These are phyloP conservation scores for Melanotaenia duboulayi DNA, from an alignment of 2,113 vertebrate species.

Conservation along the genomic window DNA sequence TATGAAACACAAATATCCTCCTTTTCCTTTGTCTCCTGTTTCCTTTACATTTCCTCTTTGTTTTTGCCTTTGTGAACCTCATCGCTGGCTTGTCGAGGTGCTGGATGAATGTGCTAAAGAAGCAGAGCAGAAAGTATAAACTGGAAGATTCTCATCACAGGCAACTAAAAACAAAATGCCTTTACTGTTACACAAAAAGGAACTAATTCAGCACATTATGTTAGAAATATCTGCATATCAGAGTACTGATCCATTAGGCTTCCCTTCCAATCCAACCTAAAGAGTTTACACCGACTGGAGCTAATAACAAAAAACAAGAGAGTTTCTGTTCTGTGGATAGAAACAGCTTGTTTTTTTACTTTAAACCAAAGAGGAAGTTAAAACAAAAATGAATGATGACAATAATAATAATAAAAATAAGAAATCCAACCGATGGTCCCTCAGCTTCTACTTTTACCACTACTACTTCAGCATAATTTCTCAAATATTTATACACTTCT, in stretches of 20 bases:
- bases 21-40: constrained; percentile 13
- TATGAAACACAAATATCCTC: neutral
- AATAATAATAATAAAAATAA: too few relatives aligned
- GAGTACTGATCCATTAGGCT: neutral
- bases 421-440: too few relatives aligned
- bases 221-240: neutral
- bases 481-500: too few relatives aligned
- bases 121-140: constrained; percentile 1
- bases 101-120: neutral
- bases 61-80: constrained; percentile 27
- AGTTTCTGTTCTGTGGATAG: neutral
- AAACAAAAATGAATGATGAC: too few relatives aligned
- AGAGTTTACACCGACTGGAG: neutral
- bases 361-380: too few relatives aligned
- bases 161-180: neutral
- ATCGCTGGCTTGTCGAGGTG: constrained; percentile 25
- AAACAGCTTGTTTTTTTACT: neutral
- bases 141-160: neutral
- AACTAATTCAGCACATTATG: neutral
- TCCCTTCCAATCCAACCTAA: neutral
- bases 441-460: neutral
- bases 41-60: constrained; percentile 28
- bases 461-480: too few relatives aligned
- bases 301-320: neutral
- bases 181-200: too few relatives aligned